Evolutionary conservation across 1,140 invertebrate species (phyloP), one percentile per base, ranked within the genome.

Genomic region (Drosophila arizonae): DNA sequence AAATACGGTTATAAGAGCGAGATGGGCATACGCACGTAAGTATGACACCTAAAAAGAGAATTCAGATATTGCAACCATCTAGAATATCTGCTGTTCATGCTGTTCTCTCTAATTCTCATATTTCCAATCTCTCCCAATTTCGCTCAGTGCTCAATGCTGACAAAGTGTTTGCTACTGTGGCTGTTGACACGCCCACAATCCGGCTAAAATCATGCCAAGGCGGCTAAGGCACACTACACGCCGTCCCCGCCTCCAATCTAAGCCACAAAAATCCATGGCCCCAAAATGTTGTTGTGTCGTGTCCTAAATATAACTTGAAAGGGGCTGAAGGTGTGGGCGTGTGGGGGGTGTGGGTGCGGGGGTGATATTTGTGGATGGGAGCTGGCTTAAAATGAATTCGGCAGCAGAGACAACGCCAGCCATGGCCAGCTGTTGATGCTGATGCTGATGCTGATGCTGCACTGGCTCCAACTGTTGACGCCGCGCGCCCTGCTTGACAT

Each of bases 301-400:
- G 70, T 62, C 64, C 71, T 73, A 73, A 73, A 73, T 73, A 69
- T 62, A 73, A 45, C 57, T 57, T 62, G n/a, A 52, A n/a, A 28
- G 50, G n/a, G 30, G 46, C 4, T 17, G 30, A 11, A 30, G 55
- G 45, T 13, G 26, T 26, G 2, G 8, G 39, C 3, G 0, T 33
- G 21, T 6, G 21, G 1, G 1, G n/a, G n/a, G 46, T 24, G 21
- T 24, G 21, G 21, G 21, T 3, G 21, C 3, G 21, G 21, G 21
- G 21, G 3, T 24, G 21, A 24, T 0, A 39, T 13, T 5, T 11
- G 9, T 48, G 5, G 39, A 15, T 56, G 24, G 21, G 6, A 15
- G 55, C 1, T 50, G 55, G 50, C 41, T 43, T 15, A 54, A 73
- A 69, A 69, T 51, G 51, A 65, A 73, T 69, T 69, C 62, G 57